These are phyloP conservation scores for Eucidaris tribuloides DNA, from an alignment of 35 echinoderm and acorn worm genomes.

Conservation along the genomic window DNA sequence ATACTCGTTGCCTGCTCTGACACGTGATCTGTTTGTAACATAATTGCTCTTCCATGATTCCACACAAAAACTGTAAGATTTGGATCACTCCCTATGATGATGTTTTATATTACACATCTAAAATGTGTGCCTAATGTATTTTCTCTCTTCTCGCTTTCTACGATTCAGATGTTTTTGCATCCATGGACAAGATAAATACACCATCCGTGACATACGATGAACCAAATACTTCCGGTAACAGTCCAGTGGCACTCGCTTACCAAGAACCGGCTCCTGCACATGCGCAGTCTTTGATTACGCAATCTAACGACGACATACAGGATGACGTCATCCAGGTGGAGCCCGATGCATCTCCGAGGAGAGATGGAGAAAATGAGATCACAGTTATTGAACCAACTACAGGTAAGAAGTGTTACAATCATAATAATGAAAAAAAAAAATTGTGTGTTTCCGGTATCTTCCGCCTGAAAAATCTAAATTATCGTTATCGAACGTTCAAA, in stretches of 20 bases:
- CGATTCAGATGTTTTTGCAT: constrained; percentile 25
- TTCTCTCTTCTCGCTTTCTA: neutral
- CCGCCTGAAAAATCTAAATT: too few species aligned
- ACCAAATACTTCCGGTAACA: neutral
- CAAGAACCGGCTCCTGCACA: constrained; percentile 18
- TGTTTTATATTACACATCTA: too few species aligned
- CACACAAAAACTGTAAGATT: too few species aligned
- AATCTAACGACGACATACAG: neutral
- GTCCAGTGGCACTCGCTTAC: neutral
- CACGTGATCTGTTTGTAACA: too few species aligned
- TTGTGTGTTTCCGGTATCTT: too few species aligned
- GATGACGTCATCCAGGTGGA: neutral
- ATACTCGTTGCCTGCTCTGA: too few species aligned
- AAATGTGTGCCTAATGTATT: too few species aligned
- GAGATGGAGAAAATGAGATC: neutral
- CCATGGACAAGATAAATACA: neutral
- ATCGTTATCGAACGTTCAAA: too few species aligned
- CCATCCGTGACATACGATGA: neutral
- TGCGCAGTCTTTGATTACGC: neutral
- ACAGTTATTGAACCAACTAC: constrained; percentile 14
- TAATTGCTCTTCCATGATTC: too few species aligned
- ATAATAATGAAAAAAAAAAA: too few species aligned
- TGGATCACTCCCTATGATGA: too few species aligned
- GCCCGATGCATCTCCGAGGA: neutral
- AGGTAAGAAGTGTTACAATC: too few species aligned